These are phyloP conservation scores for Dendrolimus punctatus DNA, from an alignment of 1,140 invertebrate species.

Conservation along the genomic window DNA sequence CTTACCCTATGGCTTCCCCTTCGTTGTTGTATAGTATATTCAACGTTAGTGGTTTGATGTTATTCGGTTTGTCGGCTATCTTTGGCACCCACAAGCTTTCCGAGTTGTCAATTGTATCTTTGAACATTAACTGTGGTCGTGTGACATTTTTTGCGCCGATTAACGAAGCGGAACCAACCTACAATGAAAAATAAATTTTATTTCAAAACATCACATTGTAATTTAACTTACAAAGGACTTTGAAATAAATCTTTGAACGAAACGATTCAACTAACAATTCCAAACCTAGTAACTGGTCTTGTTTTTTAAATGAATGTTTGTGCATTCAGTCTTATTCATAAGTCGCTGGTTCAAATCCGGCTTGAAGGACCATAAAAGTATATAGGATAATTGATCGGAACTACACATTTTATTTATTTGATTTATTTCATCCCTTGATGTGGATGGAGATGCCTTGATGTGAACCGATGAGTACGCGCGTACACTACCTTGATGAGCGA, in stretches of 20 bases:
- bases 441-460: too few species aligned
- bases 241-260: too few species aligned
- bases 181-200: conserved; percentile 5
- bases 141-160: conserved; percentile 83
- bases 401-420: too few species aligned
- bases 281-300: conserved; percentile 2
- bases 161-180: conserved; percentile 72
- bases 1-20: conserved; percentile 70
- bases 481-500: too few species aligned
- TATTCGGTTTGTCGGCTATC: conserved; percentile 92
- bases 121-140: conserved; percentile 89
- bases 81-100: conserved; percentile 85
- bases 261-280: too few species aligned
- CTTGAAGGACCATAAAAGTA: too few species aligned
- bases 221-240: not conserved
- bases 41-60: conserved; percentile 84
- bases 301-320: too few species aligned
- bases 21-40: conserved; percentile 78
- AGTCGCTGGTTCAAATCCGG: too few species aligned
- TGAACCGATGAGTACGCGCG: too few species aligned
- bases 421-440: too few species aligned
- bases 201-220: not conserved
- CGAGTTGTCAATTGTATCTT: conserved; percentile 88
- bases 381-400: too few species aligned
- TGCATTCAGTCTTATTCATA: conserved; percentile 7